Conservation (phyloP, 2,888 invertebrate genomes). For the Ethmia dodecea region DNA sequence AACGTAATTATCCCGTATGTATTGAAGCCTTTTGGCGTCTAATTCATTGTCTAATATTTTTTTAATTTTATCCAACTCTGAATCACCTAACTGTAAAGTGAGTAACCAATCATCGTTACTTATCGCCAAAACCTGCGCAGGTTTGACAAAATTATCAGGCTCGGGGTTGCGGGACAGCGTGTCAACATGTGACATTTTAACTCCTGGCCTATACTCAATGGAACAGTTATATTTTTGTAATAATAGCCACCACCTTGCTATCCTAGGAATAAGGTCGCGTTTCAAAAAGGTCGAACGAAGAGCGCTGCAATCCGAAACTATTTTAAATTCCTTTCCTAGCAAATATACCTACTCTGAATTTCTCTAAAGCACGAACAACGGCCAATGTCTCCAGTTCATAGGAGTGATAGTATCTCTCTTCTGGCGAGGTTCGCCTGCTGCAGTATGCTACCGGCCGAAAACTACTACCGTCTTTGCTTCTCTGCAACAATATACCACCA, state of each 20-base stretch:
- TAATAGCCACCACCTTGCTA: constrained; percentile 32
- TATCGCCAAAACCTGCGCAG: background rate
- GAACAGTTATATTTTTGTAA: background rate
- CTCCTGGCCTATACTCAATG: background rate
- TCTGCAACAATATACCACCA: constrained; percentile 28
- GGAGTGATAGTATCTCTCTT: background rate
- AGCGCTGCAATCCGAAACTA: constrained; percentile 34
- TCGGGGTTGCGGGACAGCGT: background rate
- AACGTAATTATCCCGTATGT: constrained; percentile 7
- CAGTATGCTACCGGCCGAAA: background rate
- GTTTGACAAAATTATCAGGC: background rate
- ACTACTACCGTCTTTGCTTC: constrained; percentile 2
- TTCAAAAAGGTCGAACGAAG: constrained; percentile 27
- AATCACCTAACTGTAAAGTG: constrained; percentile 1
- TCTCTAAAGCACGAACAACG: constrained; percentile 28
- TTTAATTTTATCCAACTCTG: constrained; percentile 1
- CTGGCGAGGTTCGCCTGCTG: background rate
- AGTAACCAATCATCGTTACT: constrained; percentile 2
- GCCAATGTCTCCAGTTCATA: background rate
- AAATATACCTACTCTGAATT: constrained; percentile 31
- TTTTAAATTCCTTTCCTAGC: constrained; percentile 19
- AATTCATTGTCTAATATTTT: background rate
- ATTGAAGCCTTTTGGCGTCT: background rate
- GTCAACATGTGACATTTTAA: background rate
- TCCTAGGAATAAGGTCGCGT: constrained; percentile 23